A percentile compares a stretch with the other conserved stretches of the same genome.
phyloP scores from a whole-genome alignment of 2,888 invertebrate genomes.

The Caenorhabditis panamensis region DNA sequence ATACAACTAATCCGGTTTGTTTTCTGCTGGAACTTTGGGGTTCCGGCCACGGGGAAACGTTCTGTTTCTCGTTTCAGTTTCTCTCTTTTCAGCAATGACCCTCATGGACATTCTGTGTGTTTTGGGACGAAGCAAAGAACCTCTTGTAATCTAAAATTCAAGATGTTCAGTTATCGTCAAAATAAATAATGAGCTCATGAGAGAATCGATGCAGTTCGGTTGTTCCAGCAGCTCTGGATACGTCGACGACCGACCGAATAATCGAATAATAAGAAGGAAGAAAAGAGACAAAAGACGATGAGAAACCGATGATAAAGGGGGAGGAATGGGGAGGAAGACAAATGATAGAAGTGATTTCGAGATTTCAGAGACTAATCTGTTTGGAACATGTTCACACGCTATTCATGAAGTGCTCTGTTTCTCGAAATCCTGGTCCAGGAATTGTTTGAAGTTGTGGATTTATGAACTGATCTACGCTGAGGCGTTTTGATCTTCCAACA shows the following conservation, averaged over 20 bases:
- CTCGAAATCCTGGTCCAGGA: too few relatives aligned
- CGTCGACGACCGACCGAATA: neutral
- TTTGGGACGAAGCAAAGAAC: neutral
- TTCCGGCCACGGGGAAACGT: neutral
- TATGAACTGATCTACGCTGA: too few relatives aligned
- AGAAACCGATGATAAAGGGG: constrained; percentile 4
- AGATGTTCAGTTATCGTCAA: too few relatives aligned
- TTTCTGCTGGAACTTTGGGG: neutral
- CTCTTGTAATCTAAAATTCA: too few relatives aligned
- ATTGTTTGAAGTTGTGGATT: too few relatives aligned
- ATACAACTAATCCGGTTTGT: constrained; percentile 3
- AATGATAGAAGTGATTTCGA: neutral
- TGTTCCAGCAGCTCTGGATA: neutral
- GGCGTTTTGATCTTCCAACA: too few relatives aligned
- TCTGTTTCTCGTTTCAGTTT: neutral
- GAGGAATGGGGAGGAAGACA: neutral
- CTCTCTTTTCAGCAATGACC: neutral
- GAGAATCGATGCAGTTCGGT: neutral
- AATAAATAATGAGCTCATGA: too few relatives aligned
- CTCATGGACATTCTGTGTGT: neutral
- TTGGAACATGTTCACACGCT: too few relatives aligned
- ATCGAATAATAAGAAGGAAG: neutral
- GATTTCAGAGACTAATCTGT: neutral
- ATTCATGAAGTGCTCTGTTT: too few relatives aligned
- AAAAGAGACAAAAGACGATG: constrained; percentile 4